Conservation (phyloP, 2,113 vertebrate genomes). For the Rhinopomastus cyanomelas region DNA sequence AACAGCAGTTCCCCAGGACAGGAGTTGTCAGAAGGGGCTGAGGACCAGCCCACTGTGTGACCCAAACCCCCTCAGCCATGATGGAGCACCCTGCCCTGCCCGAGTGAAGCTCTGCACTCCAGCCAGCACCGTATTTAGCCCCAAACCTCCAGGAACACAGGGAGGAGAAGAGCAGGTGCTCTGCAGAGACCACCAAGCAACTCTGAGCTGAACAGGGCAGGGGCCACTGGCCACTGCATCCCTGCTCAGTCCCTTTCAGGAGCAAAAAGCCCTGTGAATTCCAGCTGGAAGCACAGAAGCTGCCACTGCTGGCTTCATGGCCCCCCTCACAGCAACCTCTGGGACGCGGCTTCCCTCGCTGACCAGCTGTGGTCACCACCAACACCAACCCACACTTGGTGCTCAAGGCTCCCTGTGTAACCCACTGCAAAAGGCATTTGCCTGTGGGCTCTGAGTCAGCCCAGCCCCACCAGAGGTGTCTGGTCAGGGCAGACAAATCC, state of each 20-base stretch:
- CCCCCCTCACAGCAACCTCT: neutral
- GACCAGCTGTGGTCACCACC: neutral
- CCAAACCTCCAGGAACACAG: neutral
- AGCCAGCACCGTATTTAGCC: neutral
- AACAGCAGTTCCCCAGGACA: no score
- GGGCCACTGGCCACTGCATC: neutral
- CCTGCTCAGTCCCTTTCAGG: neutral
- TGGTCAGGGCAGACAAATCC: neutral
- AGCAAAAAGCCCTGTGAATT: neutral
- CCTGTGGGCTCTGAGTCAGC: neutral
- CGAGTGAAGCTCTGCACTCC: neutral
- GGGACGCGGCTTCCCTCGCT: rapidly evolving
- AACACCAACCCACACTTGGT: rapidly evolving
- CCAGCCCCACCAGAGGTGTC: neutral
- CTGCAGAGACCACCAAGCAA: neutral
- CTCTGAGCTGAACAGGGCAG: neutral
- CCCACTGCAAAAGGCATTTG: neutral
- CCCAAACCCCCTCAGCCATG: rapidly evolving
- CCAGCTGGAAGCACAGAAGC: neutral
- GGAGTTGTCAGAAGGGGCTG: neutral
- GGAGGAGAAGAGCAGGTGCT: neutral
- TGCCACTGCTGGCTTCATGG: rapidly evolving
- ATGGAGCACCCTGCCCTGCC: neutral
- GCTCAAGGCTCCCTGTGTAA: neutral
- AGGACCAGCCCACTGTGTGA: neutral